These are phyloP conservation scores for Drosophila niveifrons DNA, from an alignment of 2,888 invertebrate genomes.

Conservation along the genomic window DNA sequence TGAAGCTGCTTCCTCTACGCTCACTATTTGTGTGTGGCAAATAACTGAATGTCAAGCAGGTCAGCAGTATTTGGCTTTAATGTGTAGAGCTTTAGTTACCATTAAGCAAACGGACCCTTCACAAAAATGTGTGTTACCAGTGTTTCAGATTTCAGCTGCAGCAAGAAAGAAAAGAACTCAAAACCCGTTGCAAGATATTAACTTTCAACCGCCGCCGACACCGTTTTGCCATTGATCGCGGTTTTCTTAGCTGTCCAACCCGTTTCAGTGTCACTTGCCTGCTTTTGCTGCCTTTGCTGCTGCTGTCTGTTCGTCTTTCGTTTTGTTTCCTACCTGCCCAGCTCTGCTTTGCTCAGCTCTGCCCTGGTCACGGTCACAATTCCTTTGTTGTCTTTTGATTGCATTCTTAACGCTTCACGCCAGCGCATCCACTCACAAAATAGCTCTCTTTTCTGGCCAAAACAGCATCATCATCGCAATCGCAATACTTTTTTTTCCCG, in stretches of 20 bases:
- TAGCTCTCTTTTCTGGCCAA: constrained; percentile 18
- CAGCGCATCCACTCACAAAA: constrained; percentile 41
- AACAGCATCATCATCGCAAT: constrained; percentile 25
- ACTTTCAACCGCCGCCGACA: constrained; percentile 55
- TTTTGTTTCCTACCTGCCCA: constrained; percentile 37
- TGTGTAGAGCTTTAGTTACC: constrained; percentile 15
- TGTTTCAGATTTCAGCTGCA: constrained; percentile 54
- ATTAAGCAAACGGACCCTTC: constrained; percentile 41
- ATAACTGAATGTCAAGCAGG: neutral
- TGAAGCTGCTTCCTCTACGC: constrained; percentile 18
- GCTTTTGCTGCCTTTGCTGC: constrained; percentile 1
- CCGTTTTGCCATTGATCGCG: constrained; percentile 43
- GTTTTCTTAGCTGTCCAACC: constrained; percentile 51
- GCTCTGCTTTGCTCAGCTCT: constrained; percentile 11
- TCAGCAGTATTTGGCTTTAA: neutral
- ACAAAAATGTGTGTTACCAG: constrained; percentile 29
- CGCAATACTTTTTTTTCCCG: constrained; percentile 11
- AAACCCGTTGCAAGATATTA: constrained; percentile 60
- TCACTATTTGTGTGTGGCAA: constrained; percentile 5
- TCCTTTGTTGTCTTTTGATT: constrained; percentile 69
- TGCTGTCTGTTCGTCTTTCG: neutral
- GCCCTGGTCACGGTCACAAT: constrained; percentile 65
- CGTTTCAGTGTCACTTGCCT: constrained; percentile 55
- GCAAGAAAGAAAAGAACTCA: constrained; percentile 34
- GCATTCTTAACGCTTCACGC: constrained; percentile 78